Base-by-base conservation (phyloP, 2,113 vertebrate genomes). In the Montifringilla adamsi region DNA sequence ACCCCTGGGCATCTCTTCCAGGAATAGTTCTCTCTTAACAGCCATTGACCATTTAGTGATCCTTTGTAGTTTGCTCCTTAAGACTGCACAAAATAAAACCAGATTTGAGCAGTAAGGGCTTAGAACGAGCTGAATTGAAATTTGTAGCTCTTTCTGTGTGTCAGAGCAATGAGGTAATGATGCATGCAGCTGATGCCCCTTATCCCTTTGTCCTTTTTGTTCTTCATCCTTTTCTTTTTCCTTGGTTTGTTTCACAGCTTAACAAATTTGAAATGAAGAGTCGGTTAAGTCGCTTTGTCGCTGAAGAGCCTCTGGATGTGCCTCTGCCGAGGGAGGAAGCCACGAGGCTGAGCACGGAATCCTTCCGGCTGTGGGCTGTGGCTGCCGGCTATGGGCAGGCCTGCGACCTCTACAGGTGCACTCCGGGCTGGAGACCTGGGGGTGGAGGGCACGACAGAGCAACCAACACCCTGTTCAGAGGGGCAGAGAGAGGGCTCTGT, bases 301-400 rank as follows among this genome's bases (percentile, higher is more conserved):
- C 98, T 16, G 98, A 98, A 69, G 98, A 98, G 20, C 99, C 99
- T 1, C 27, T 53, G 52, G 98, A 99, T 67, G 94, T 99, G 96
- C 97, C 96, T 22, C 96, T 99, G 93, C 98, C 98, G 3, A 78
- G 80, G 7, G 91, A 97, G n/a, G 99, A 99, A 85, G 99, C 99
- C 20, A 68, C 98, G 76, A 85, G 62, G 43, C 96, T 99, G 74
- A 98, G 95, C 97, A 98, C 97, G 0, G 99, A 99, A 91, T 98
- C 99, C 15, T 98, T 98, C 87, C 98, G 99, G 28, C 81, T 99
- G 53, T 99, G 99, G 98, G 98, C 99, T 15, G 98, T 99, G 74
- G 98, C 98, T 1, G 98, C 99, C 9, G 97, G 96, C 63, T 99
- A 99, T 2, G 99, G 99, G 41, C 99, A 99, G 92, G 98, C 98